Evolutionary conservation across 2,888 invertebrate species (phyloP).

Genomic region (Coronaproctus castanopsis): DNA sequence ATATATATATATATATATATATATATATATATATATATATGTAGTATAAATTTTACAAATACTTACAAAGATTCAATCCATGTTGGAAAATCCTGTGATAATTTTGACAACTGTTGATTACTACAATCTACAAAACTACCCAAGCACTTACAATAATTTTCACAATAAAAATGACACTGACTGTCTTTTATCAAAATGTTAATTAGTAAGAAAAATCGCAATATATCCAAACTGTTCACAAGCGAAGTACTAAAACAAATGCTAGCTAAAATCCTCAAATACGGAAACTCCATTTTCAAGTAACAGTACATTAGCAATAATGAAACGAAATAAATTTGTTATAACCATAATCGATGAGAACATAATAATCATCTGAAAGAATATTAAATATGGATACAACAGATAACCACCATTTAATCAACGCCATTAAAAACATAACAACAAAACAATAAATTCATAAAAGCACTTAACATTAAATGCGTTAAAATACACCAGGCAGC

Average conservation of each 20-base stretch:
- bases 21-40: too few species aligned
- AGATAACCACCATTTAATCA: too few species aligned
- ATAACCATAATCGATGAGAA: too few species aligned
- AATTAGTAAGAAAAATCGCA: neutral
- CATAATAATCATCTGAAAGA: too few species aligned
- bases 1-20: too few species aligned
- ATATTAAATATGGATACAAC: too few species aligned
- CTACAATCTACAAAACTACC: constrained; percentile 26
- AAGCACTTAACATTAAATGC: too few species aligned
- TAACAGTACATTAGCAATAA: too few species aligned
- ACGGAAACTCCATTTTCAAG: neutral
- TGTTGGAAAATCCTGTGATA: constrained; percentile 26
- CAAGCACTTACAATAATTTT: constrained; percentile 23
- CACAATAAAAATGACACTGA: neutral
- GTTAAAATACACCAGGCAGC: too few species aligned
- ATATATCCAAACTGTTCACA: neutral
- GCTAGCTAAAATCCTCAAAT: neutral
- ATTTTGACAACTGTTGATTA: constrained; percentile 23
- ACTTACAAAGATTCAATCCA: constrained; percentile 28
- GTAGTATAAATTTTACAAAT: neutral
- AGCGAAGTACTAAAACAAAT: neutral
- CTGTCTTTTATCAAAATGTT: neutral
- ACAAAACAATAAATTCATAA: too few species aligned
- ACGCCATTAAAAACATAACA: too few species aligned
- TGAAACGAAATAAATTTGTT: too few species aligned